Base-by-base conservation (phyloP, 1,140 invertebrate genomes). In the Drosophila chauvacae region DNA sequence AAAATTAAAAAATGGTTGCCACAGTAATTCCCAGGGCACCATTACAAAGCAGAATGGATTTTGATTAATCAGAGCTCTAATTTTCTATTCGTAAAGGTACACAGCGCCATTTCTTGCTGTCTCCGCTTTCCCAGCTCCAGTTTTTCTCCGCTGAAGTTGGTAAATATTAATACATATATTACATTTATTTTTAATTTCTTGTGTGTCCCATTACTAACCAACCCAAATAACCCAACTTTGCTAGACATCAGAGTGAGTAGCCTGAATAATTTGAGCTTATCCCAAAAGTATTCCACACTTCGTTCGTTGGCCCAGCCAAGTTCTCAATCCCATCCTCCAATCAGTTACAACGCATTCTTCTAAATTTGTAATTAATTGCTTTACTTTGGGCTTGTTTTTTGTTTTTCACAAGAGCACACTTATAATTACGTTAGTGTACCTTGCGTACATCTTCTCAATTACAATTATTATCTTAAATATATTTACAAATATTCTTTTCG, bases 401-500 rank as follows among this genome's bases (percentile, higher is more conserved):
- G 10, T 75, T 76, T 44, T 57, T 18, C 80, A 80, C 77, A 86
- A 77, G 60, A 86, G 69, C 82, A 85, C 75, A 76, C 53, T 56
- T 77, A 63, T 42, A 80, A 51, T 76, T 72, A 60, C 55, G 39
- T 56, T 66, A 57, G 14, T 65, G 61, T 65, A 57, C 23, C 72
- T 51, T 80, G 42, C 71, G 64, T 71, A 77, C 60, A 70, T 77
- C 56, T 35, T 42, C 59, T 73, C 44, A 77, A 73, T 86, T 77
- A 83, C 64, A 76, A 77, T 88, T 87, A 84, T 45, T 55, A 30
- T 33, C 84, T 88, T 84, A 76, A 64, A 65, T 83, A 70, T 87
- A 87, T 87, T 57, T 87, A 87, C 83, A 87, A 87, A 88, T 87
- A 90, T 87, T 58, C 11, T 50, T 81, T 50, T 59, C 35, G 35